These are phyloP conservation scores for Labeo calbasu DNA, from an alignment of 2,797 vertebrate species.

Conservation along the genomic window DNA sequence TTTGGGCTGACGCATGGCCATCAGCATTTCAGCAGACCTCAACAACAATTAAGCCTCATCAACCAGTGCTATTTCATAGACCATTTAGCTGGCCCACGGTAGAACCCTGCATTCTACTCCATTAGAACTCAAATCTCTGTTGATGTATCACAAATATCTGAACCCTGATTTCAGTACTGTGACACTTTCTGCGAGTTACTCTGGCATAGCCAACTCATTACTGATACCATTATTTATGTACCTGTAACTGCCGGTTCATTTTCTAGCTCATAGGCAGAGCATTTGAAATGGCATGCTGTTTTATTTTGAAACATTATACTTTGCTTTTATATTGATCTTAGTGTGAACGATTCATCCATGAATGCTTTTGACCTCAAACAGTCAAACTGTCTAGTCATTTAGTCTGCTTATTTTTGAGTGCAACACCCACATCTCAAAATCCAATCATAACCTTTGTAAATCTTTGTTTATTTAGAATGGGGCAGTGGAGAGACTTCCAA, in stretches of 20 bases:
- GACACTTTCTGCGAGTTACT: not conserved
- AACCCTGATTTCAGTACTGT: slow-evolving; percentile 3
- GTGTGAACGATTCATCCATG: not conserved
- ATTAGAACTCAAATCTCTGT: slow-evolving; percentile 21
- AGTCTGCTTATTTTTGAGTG: not conserved
- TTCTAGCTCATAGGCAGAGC: not conserved
- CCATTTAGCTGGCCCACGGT: slow-evolving; percentile 29
- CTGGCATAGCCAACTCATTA: slow-evolving; percentile 4
- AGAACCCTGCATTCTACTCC: slow-evolving; percentile 16
- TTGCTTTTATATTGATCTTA: not conserved
- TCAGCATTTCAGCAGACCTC: slow-evolving; percentile 52
- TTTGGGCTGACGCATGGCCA: slow-evolving; percentile 48
- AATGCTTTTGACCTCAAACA: not conserved
- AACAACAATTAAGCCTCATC: slow-evolving; percentile 54
- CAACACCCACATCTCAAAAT: not conserved
- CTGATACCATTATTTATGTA: not conserved
- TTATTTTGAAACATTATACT: not conserved
- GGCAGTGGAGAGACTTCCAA: not conserved
- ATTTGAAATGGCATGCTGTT: not conserved
- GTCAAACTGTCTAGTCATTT: not conserved
- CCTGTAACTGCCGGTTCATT: slow-evolving; percentile 15
- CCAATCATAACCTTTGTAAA: not conserved
- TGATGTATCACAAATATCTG: slow-evolving; percentile 25
- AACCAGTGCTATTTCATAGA: slow-evolving; percentile 42
- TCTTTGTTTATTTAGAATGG: not conserved